A percentile compares a stretch with the other conserved stretches of the same genome.
Conservation (phyloP, 2,797 vertebrate genomes). For the Falco columbarius region DNA sequence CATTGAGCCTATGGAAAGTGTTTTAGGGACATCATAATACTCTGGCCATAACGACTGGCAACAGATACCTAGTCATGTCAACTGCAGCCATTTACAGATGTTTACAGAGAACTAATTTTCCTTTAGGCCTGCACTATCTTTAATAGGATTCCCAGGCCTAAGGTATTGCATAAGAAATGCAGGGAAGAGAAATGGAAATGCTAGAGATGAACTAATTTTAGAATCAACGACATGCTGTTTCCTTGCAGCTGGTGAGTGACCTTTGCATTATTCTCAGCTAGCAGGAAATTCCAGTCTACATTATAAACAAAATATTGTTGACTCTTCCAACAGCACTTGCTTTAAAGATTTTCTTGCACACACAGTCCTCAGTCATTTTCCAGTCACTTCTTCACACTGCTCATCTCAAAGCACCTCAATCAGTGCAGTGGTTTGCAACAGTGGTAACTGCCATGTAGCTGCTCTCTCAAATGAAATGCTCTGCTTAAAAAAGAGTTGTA, state of each 20-base stretch:
- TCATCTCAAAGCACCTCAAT: not conserved
- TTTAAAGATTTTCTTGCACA: not conserved
- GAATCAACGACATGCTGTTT: slow-evolving; percentile 11
- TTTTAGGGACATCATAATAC: not conserved
- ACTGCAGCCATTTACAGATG: not conserved
- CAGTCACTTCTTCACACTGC: not conserved
- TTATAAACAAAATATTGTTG: slow-evolving; percentile 32
- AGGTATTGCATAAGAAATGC: not conserved
- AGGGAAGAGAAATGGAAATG: not conserved
- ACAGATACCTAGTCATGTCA: not conserved
- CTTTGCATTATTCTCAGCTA: slow-evolving; percentile 34
- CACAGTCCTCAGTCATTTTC: not conserved
- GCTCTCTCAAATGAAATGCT: not conserved
- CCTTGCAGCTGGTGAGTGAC: slow-evolving; percentile 14
- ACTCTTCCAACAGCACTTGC: not conserved
- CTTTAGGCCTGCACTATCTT: not conserved
- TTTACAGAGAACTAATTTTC: not conserved
- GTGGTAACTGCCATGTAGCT: not conserved
- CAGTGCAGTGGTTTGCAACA: not conserved
- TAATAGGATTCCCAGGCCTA: not conserved
- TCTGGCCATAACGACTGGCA: not conserved
- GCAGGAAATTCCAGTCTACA: slow-evolving; percentile 2
- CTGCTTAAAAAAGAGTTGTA: not conserved
- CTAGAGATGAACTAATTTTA: slow-evolving; percentile 34
- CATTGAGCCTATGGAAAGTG: not conserved